Conservation (phyloP, 2,888 invertebrate species). For the Cyclophora albipunctata region DNA sequence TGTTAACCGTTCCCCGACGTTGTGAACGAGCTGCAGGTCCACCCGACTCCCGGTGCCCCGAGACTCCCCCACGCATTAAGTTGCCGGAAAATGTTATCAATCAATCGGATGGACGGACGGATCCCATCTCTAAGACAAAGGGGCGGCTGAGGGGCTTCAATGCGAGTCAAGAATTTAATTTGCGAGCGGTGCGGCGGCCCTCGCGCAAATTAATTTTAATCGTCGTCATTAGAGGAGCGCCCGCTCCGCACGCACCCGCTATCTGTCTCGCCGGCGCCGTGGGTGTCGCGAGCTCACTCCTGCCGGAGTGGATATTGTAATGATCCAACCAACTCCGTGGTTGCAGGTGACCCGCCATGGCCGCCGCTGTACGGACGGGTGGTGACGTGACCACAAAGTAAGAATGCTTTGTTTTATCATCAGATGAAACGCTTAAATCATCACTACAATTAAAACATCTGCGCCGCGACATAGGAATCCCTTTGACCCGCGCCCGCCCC, state of each 20-base stretch:
- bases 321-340: background rate
- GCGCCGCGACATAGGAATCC: constrained; percentile 40
- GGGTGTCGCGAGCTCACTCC: background rate
- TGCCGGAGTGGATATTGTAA: background rate
- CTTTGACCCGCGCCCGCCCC: constrained; percentile 40
- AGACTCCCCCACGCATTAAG: constrained; percentile 15
- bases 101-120: constrained; percentile 30
- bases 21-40: too few species aligned
- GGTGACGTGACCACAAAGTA: constrained; percentile 25
- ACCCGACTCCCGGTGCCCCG: background rate
- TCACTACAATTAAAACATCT: constrained; percentile 55
- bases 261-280: constrained; percentile 21
- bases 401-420: constrained; percentile 47
- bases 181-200: constrained; percentile 29
- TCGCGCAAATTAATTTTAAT: constrained; percentile 69
- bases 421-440: constrained; percentile 48
- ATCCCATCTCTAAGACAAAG: constrained; percentile 27
- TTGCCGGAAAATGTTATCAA: constrained; percentile 36
- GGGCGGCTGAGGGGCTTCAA: constrained; percentile 21
- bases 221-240: constrained; percentile 53
- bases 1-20: too few species aligned
- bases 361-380: constrained; percentile 2
- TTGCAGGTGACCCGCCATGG: background rate
- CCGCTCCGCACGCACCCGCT: constrained; percentile 12
- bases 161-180: constrained; percentile 60